Percentiles rank a stretch among this genome's conserved stretches.
phyloP scores from a whole-genome alignment of 1,140 invertebrate genomes.

The Drosophila lacertosa region DNA sequence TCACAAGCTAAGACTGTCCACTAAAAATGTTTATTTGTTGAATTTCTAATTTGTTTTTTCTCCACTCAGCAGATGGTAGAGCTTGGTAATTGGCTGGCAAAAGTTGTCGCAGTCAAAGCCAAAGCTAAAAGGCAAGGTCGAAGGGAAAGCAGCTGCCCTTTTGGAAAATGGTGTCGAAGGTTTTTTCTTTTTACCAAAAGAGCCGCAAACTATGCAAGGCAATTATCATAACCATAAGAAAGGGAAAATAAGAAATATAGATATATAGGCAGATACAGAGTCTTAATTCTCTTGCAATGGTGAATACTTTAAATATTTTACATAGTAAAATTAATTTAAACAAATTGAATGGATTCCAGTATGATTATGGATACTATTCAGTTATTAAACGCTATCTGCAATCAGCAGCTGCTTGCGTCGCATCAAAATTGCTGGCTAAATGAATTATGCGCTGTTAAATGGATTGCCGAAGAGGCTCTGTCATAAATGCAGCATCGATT shows the following conservation, averaged over 20 bases:
- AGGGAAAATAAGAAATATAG: background rate
- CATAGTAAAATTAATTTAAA: too few species aligned
- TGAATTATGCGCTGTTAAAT: slow-evolving; percentile 58
- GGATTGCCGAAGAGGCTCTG: slow-evolving; percentile 34
- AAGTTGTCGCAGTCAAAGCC: slow-evolving; percentile 9
- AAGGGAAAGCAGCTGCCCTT: slow-evolving; percentile 9
- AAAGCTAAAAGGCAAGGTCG: slow-evolving; percentile 5
- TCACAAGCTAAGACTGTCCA: background rate
- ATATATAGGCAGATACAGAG: too few species aligned
- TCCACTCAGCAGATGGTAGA: slow-evolving; percentile 12
- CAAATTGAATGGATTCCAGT: too few species aligned
- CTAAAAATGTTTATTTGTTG: too few species aligned
- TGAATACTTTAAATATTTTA: too few species aligned
- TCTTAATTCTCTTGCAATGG: too few species aligned
- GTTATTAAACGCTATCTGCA: slow-evolving; percentile 17
- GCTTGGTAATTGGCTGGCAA: slow-evolving; percentile 27
- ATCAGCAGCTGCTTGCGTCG: slow-evolving; percentile 20
- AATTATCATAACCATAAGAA: slow-evolving; percentile 46
- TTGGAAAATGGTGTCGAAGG: slow-evolving; percentile 25
- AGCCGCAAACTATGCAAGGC: slow-evolving; percentile 40
- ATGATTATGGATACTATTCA: slow-evolving; percentile 2
- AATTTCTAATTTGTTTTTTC: too few species aligned
- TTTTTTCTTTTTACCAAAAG: background rate
- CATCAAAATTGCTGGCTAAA: slow-evolving; percentile 21
- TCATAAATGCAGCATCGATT: slow-evolving; percentile 53